Evolutionary conservation across 1,140 invertebrate species (phyloP).

Genomic region (Drosophila bipectinata): DNA sequence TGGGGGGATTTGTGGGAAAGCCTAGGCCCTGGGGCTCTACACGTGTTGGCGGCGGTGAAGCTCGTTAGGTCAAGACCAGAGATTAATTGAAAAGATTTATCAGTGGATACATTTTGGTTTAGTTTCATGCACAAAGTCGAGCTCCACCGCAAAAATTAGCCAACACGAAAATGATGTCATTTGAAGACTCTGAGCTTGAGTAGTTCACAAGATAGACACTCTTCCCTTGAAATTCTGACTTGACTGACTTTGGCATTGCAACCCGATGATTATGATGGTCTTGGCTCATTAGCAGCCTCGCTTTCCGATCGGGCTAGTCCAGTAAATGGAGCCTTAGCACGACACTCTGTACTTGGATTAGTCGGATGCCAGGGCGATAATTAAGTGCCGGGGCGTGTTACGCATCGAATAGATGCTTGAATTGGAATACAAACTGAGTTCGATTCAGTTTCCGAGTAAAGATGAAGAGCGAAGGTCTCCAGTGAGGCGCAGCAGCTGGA

Average conservation of each 20-base stretch:
- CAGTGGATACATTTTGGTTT: not conserved
- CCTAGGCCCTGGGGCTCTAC: slow-evolving; percentile 39
- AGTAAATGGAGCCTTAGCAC: slow-evolving; percentile 29
- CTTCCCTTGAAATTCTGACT: slow-evolving; percentile 34
- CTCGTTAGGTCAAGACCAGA: too few species aligned
- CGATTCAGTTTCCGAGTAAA: slow-evolving; percentile 42
- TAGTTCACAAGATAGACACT: slow-evolving; percentile 27
- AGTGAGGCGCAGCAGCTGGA: slow-evolving; percentile 45
- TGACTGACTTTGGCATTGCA: slow-evolving; percentile 49
- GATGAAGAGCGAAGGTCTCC: slow-evolving; percentile 60
- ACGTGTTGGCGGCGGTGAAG: slow-evolving; percentile 41
- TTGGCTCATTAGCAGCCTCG: slow-evolving; percentile 43
- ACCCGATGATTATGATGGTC: slow-evolving; percentile 52
- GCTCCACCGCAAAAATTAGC: not conserved
- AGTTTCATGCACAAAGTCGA: not conserved
- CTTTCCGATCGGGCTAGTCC: slow-evolving; percentile 35
- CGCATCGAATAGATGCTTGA: slow-evolving; percentile 24
- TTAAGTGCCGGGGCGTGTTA: slow-evolving; percentile 30
- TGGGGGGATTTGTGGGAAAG: slow-evolving; percentile 59
- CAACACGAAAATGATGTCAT: slow-evolving; percentile 46
- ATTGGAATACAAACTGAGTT: slow-evolving; percentile 29
- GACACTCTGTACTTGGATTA: slow-evolving; percentile 29
- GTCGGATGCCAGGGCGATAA: slow-evolving; percentile 8
- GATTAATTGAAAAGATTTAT: slow-evolving; percentile 14
- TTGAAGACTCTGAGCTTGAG: slow-evolving; percentile 24